Evolutionary conservation across 2,797 vertebrate genomes (phyloP).

Genomic region (Enteromius unitaeniatus): DNA sequence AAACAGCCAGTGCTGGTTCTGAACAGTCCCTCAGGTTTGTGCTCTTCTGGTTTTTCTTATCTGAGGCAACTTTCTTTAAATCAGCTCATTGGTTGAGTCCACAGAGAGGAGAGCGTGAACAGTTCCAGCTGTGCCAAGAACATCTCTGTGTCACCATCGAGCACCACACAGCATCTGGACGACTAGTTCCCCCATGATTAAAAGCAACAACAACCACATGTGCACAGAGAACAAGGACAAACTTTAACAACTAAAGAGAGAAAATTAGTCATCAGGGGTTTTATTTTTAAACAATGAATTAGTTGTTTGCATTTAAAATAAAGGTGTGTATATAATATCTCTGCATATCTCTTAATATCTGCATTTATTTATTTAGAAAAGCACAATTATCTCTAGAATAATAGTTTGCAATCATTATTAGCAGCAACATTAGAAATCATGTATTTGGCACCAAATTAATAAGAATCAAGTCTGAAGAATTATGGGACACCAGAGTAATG

Average conservation of each 20-base stretch:
- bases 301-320: neutral
- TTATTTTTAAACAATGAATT: neutral
- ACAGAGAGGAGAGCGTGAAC: conserved; percentile 33
- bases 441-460: no score
- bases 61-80: conserved; percentile 17
- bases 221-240: conserved; percentile 30
- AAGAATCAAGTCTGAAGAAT: neutral
- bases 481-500: neutral
- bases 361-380: no score
- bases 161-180: conserved; percentile 47
- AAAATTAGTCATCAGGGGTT: neutral
- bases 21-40: neutral
- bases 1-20: neutral
- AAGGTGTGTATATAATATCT: no score
- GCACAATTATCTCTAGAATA: no score
- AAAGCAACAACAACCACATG: conserved; percentile 41
- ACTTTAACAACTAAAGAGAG: conserved; percentile 1
- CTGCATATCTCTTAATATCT: no score
- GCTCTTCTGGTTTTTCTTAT: neutral
- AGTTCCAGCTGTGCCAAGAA: conserved; percentile 41
- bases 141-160: conserved; percentile 27
- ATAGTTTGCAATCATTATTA: no score
- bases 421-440: no score
- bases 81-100: conserved; percentile 38
- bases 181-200: neutral